A percentile compares a stretch with the other conserved stretches of the same genome.
Conservation (phyloP, 2,888 invertebrate genomes). For the Lepas anatifera region DNA sequence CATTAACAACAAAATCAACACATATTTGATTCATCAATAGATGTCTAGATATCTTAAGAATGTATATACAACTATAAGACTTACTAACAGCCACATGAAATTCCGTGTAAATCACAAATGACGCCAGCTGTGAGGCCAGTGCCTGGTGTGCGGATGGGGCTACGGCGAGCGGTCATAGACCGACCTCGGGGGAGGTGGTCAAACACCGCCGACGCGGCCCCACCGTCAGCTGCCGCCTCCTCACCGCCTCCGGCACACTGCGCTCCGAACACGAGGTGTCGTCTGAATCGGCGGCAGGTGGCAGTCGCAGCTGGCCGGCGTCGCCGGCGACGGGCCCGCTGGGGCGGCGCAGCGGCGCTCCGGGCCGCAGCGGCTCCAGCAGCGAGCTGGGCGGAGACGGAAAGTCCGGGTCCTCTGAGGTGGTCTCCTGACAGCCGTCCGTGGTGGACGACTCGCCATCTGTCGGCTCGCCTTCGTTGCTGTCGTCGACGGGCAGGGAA, state of each 20-base stretch:
- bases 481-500: background rate
- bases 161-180: background rate
- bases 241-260: background rate
- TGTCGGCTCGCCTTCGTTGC: background rate
- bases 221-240: background rate
- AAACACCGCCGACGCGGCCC: background rate
- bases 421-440: background rate
- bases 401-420: background rate
- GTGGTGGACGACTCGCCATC: background rate
- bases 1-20: no score
- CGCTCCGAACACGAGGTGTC: background rate
- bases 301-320: background rate
- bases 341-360: background rate
- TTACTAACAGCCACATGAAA: no score
- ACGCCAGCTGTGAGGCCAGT: no score
- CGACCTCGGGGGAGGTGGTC: background rate
- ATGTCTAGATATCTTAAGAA: no score
- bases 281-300: background rate
- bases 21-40: no score
- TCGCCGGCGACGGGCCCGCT: background rate
- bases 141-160: no score
- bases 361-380: background rate
- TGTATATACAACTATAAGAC: no score
- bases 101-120: no score
- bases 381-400: slow-evolving; percentile 10